These are phyloP conservation scores for Varanus salvator DNA, from an alignment of 2,113 vertebrate species.

Conservation along the genomic window DNA sequence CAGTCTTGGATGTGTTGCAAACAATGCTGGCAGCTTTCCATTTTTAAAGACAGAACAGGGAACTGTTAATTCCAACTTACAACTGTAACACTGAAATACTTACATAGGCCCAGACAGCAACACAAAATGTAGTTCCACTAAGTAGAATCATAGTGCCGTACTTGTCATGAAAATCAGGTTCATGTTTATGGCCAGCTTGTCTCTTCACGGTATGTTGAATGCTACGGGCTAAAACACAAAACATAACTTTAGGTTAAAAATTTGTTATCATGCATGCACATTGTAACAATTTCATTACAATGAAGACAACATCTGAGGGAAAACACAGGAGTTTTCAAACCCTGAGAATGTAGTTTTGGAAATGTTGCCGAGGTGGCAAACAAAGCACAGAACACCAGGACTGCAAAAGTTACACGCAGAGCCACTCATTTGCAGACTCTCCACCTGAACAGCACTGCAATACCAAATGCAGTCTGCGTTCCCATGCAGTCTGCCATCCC, in stretches of 20 bases:
- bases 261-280: neutral
- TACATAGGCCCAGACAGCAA: constrained; percentile 77
- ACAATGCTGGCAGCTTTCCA: neutral
- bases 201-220: constrained; percentile 70
- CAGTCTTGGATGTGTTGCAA: neutral
- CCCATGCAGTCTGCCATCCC: neutral
- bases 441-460: neutral
- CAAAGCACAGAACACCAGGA: neutral
- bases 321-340: neutral
- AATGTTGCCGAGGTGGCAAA: neutral
- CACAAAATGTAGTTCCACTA: constrained; percentile 62
- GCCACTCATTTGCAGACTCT: neutral
- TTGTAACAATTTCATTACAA: neutral
- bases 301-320: neutral
- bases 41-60: neutral
- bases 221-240: constrained; percentile 63
- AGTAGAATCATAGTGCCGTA: constrained; percentile 77
- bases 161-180: constrained; percentile 78
- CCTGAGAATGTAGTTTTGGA: neutral
- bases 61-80: neutral
- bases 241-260: neutral
- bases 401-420: neutral
- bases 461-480: neutral
- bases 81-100: constrained; percentile 52
- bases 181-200: constrained; percentile 69